These are phyloP conservation scores for Andrena chrysosceles DNA, from an alignment of 2,888 invertebrate species.

Conservation along the genomic window DNA sequence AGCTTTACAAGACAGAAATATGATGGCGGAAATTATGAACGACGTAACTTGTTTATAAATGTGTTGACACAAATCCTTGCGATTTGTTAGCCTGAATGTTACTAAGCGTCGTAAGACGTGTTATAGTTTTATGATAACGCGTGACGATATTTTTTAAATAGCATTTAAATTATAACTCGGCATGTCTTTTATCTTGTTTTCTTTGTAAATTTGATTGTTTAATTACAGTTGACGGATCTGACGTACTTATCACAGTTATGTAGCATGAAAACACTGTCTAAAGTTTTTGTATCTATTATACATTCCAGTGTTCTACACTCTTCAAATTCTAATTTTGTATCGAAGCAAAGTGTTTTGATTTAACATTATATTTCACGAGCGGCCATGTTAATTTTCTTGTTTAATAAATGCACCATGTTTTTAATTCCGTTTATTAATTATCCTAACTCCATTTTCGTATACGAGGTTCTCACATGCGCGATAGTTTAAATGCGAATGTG, in stretches of 20 bases:
- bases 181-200: constrained; percentile 5
- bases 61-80: constrained; percentile 31
- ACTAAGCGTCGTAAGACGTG: background rate
- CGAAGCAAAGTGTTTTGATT: background rate
- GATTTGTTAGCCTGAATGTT: constrained; percentile 20
- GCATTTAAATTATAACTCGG: background rate
- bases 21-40: constrained; percentile 92
- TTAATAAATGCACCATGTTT: constrained; percentile 34
- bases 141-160: constrained; percentile 2
- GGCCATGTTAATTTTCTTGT: constrained; percentile 9
- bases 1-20: constrained; percentile 92
- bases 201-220: constrained; percentile 1
- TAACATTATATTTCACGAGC: constrained; percentile 1
- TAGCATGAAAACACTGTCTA: background rate
- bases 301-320: background rate
- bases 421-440: constrained; percentile 4
- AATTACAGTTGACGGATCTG: background rate
- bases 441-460: background rate
- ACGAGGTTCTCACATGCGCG: background rate
- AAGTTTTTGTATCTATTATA: constrained; percentile 4
- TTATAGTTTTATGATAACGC: constrained; percentile 1
- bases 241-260: background rate
- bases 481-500: background rate
- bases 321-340: background rate
- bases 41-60: constrained; percentile 87